These are phyloP conservation scores for Caretta caretta DNA, from an alignment of 2,113 vertebrate species.

Conservation along the genomic window DNA sequence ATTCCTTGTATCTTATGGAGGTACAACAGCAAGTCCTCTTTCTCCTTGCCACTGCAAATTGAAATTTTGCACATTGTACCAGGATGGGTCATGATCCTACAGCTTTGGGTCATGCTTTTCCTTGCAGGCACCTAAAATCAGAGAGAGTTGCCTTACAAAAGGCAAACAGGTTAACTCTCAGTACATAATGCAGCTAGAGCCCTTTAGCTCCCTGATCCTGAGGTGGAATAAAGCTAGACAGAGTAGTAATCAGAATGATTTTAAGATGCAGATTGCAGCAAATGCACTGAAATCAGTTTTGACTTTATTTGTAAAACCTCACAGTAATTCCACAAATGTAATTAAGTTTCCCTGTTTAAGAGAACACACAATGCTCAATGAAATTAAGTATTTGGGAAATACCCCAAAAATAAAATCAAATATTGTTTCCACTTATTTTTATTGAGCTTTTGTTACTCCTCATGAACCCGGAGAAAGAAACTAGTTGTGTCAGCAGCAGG, in stretches of 20 bases:
- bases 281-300: not conserved
- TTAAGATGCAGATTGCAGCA: not conserved
- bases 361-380: not conserved
- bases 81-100: not conserved
- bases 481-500: fast-evolving
- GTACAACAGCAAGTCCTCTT: not conserved
- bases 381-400: not conserved
- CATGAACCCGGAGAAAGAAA: not conserved
- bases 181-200: not conserved
- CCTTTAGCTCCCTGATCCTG: not conserved
- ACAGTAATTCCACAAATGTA: fast-evolving
- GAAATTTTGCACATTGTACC: not conserved
- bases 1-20: fast-evolving
- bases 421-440: fast-evolving
- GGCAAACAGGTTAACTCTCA: not conserved
- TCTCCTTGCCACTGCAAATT: not conserved
- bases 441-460: fast-evolving
- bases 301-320: not conserved
- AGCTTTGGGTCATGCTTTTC: not conserved
- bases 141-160: not conserved
- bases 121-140: not conserved
- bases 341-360: not conserved
- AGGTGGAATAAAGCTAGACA: not conserved
- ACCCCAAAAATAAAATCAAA: not conserved
- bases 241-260: not conserved